These are phyloP conservation scores for Mastomys coucha DNA, from an alignment of 2,113 vertebrate genomes.

Conservation along the genomic window DNA sequence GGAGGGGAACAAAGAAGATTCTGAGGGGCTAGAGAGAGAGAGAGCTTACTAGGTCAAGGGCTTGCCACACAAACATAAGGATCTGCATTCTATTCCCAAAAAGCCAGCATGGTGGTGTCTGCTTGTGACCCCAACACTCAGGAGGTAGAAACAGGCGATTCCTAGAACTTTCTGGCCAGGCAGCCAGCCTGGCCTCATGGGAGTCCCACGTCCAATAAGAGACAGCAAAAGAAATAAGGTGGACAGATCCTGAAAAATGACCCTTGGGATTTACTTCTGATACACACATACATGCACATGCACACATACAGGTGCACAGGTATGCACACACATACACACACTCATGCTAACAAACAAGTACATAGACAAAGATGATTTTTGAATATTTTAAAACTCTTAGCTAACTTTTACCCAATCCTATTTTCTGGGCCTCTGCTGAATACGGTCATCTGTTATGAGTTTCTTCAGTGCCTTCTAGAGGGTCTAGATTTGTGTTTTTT, in stretches of 20 bases:
- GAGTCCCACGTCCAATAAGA: not conserved
- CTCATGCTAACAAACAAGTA: not conserved
- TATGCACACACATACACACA: not conserved
- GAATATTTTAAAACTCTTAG: constrained; percentile 5
- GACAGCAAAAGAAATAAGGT: not conserved
- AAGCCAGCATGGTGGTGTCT: not conserved
- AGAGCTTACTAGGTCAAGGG: not conserved
- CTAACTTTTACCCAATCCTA: constrained; percentile 27
- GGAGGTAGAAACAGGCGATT: not conserved
- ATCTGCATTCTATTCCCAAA: not conserved
- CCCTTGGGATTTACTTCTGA: not conserved
- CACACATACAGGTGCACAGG: too few relatives aligned
- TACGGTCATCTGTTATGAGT: not conserved
- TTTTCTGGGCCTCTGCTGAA: not conserved
- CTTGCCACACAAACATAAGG: not conserved
- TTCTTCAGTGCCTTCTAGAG: not conserved
- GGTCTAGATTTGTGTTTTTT: not conserved
- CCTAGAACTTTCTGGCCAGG: not conserved
- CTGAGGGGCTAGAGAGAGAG: not conserved
- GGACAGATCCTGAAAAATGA: not conserved
- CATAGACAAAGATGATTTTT: not conserved
- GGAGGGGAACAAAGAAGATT: not conserved
- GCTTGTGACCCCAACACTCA: too few relatives aligned
- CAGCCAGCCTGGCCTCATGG: not conserved
- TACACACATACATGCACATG: too few relatives aligned